These are phyloP conservation scores for Tachycineta bicolor DNA, from an alignment of 2,113 vertebrate species.

Conservation along the genomic window DNA sequence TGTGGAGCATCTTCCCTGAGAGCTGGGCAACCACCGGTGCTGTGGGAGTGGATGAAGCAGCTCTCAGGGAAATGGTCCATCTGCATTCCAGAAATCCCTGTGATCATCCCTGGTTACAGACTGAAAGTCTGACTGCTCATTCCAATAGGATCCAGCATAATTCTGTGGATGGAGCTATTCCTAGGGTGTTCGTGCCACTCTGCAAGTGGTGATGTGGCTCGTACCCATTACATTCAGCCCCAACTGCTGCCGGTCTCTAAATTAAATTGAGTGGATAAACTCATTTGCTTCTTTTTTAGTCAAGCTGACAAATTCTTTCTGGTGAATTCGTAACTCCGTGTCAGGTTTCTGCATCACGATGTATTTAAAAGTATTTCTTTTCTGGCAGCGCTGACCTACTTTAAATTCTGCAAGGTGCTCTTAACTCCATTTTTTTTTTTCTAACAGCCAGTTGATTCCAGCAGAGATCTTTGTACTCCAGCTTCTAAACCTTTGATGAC, in stretches of 20 bases:
- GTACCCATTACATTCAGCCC: rapidly evolving
- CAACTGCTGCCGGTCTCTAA: neutral
- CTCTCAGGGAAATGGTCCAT: neutral
- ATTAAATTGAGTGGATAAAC: neutral
- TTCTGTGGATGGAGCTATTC: neutral
- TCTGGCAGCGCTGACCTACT: neutral
- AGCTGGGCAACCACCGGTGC: rapidly evolving
- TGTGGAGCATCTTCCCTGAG: neutral
- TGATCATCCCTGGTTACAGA: neutral
- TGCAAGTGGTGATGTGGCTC: neutral
- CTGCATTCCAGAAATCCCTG: neutral
- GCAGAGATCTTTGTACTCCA: slow-evolving; percentile 32
- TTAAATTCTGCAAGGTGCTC: neutral
- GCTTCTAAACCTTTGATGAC: slow-evolving; percentile 20
- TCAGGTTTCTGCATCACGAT: neutral
- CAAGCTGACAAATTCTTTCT: neutral
- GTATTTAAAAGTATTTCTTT: neutral
- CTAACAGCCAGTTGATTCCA: neutral
- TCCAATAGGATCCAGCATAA: rapidly evolving
- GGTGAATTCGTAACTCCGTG: neutral
- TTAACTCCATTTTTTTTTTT: neutral
- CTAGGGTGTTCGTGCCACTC: rapidly evolving
- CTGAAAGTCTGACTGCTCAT: neutral
- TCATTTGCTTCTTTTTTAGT: neutral
- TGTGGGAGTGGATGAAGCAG: neutral